A percentile compares a stretch with the other conserved stretches of the same genome.
phyloP scores from a whole-genome alignment of 2,113 vertebrate genomes.

The Grantiella picta region DNA sequence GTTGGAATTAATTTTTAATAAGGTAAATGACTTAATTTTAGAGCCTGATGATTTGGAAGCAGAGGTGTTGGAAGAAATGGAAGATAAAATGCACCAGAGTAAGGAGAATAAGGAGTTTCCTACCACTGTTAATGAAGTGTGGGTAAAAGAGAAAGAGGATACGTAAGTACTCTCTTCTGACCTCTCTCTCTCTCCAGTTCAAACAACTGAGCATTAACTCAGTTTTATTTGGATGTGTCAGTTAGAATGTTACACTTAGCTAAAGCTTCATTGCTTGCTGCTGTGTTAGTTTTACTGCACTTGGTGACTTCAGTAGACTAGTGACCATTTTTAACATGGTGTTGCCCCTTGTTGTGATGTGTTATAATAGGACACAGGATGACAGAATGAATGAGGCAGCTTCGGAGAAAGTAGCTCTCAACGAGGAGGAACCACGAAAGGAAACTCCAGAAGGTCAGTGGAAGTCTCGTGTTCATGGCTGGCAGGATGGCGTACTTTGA shows the following conservation, averaged over 20 bases:
- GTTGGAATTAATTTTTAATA: background rate
- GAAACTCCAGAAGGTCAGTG: slow-evolving; percentile 70
- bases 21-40: slow-evolving; percentile 15
- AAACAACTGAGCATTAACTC: background rate
- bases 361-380: slow-evolving; percentile 68
- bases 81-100: background rate
- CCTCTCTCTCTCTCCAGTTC: background rate
- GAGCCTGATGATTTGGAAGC: slow-evolving; percentile 84
- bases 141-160: slow-evolving; percentile 75
- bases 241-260: background rate
- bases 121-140: slow-evolving; percentile 71
- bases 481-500: background rate
- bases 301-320: background rate
- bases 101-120: slow-evolving; percentile 39
- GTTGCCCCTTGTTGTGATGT: background rate
- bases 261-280: background rate
- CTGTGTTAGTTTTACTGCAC: background rate
- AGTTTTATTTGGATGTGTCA: background rate
- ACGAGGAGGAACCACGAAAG: slow-evolving; percentile 32
- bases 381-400: slow-evolving; percentile 34
- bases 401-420: background rate
- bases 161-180: slow-evolving; percentile 41
- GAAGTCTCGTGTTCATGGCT: background rate
- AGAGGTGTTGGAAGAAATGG: slow-evolving; percentile 77
- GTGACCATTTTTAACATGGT: background rate